Evolutionary conservation across 2,888 invertebrate genomes (phyloP), one percentile per base, ranked within the genome.

Genomic region (Drosophila engyochracea): DNA sequence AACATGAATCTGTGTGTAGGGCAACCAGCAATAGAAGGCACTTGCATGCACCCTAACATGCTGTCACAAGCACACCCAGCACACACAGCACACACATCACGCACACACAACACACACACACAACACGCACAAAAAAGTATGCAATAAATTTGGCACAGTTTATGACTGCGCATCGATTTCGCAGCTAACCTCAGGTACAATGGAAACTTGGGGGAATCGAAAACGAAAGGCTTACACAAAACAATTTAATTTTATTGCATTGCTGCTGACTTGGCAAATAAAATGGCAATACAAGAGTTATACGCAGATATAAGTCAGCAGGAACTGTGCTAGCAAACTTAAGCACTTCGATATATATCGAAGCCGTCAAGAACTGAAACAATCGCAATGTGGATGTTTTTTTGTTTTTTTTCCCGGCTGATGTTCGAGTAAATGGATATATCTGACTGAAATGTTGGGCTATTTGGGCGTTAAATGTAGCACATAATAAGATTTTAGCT

Each of bases 401-500:
- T 14, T 54, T 44, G 53, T 52, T 22, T 59, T 51, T 64, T 54
- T 28, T 3, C 0, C 14, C 82, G 69, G 47, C 62, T 78, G 69
- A 69, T 77, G 70, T 47, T 53, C 59, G 44, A 72, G 65, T 53
- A 70, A 79, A 74, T 70, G 63, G 68, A 64, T 57, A 61, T 75
- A 68, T 67, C 84, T 75, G 73, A 61, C 63, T 71, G 65, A 65
- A 67, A 70, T 69, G 73, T 64, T 80, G 62, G 70, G 82, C 76
- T 78, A 78, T 83, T 89, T 74, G 82, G 80, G 82, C 85, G 85
- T 89, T 85, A 89, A 89, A 85, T 85, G 89, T 85, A 74, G 85
- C 85, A 89, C 85, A 89, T 85, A 85, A 85, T 87, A 89, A 75
- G 85, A 82, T 89, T 89, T 81, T 71, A 70, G 74, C 69, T 47